A percentile compares a stretch with the other conserved stretches of the same genome.
phyloP scores from a whole-genome alignment of 1,140 invertebrate species.

The Chironomus striatipennis region DNA sequence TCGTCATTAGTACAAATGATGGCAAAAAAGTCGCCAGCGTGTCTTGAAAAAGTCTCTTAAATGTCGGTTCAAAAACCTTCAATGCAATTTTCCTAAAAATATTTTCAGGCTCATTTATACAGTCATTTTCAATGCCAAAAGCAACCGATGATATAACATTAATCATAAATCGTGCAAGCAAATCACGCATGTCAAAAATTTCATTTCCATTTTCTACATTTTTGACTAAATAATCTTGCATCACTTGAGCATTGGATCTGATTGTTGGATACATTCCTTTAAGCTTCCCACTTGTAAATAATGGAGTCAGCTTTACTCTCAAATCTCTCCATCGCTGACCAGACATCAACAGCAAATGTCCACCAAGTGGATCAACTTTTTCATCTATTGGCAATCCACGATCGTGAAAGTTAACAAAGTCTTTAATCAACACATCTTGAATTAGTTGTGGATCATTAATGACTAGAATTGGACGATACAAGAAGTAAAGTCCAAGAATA shows the following conservation, averaged over 20 bases:
- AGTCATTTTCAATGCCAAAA: slow-evolving; percentile 37
- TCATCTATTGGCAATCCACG: slow-evolving; percentile 41
- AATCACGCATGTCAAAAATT: slow-evolving; percentile 26
- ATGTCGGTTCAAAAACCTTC: slow-evolving; percentile 28
- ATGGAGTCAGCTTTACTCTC: slow-evolving; percentile 50
- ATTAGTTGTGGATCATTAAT: background rate
- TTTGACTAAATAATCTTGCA: background rate
- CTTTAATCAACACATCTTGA: slow-evolving; percentile 39
- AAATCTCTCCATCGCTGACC: slow-evolving; percentile 50
- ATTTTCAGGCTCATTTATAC: slow-evolving; percentile 31
- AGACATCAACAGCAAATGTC: slow-evolving; percentile 43
- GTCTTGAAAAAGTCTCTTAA: slow-evolving; percentile 25
- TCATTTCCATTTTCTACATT: background rate
- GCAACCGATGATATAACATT: slow-evolving; percentile 37
- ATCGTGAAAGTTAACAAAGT: slow-evolving; percentile 48
- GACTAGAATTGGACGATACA: background rate
- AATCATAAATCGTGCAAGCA: slow-evolving; percentile 31
- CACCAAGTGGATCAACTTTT: slow-evolving; percentile 43
- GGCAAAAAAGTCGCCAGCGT: slow-evolving; percentile 30
- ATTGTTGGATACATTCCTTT: slow-evolving; percentile 27
- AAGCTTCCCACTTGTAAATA: slow-evolving; percentile 45
- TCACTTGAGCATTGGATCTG: background rate
- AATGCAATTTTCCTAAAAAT: slow-evolving; percentile 32
- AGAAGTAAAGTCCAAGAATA: background rate
- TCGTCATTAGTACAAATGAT: slow-evolving; percentile 27